phyloP scores from a whole-genome alignment of 2,888 invertebrate species.

The Lottia scabra region DNA sequence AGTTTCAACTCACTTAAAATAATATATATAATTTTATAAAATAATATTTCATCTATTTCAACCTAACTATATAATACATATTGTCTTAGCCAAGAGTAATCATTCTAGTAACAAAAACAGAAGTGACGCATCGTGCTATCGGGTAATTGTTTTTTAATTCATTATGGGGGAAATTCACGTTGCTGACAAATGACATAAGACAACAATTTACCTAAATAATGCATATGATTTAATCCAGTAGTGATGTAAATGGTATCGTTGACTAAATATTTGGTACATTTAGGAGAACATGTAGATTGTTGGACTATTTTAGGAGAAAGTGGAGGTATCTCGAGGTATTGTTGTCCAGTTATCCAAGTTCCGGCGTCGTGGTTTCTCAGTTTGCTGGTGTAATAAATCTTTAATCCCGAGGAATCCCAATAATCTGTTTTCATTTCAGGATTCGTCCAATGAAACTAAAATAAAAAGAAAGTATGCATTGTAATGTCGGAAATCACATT shows the following conservation, averaged over 20 bases:
- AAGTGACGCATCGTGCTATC: too few species aligned
- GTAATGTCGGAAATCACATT: too few species aligned
- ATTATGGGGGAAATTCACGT: too few species aligned
- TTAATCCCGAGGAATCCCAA: slow-evolving; percentile 40
- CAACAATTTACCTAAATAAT: slow-evolving; percentile 29
- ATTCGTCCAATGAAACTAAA: slow-evolving; percentile 50
- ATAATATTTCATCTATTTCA: too few species aligned
- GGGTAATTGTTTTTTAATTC: too few species aligned
- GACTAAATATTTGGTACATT: slow-evolving; percentile 25
- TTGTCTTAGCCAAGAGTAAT: too few species aligned
- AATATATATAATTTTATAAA: too few species aligned
- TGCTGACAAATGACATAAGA: neutral
- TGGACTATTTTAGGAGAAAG: slow-evolving; percentile 4
- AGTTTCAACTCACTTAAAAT: too few species aligned
- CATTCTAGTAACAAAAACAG: too few species aligned
- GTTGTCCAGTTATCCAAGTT: slow-evolving; percentile 38
- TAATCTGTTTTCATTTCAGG: slow-evolving; percentile 23
- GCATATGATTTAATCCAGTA: slow-evolving; percentile 31
- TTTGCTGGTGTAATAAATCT: slow-evolving; percentile 38
- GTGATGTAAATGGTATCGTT: slow-evolving; percentile 27
- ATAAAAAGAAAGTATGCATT: neutral
- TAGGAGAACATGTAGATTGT: slow-evolving; percentile 10
- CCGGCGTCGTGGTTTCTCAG: slow-evolving; percentile 37
- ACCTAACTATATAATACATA: too few species aligned
- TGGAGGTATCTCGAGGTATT: slow-evolving; percentile 39